Percentiles rank a stretch among this genome's conserved stretches.
These are phyloP conservation scores for Argynnis bischoffii DNA, from an alignment of 2,888 invertebrate genomes.

Conservation along the genomic window DNA sequence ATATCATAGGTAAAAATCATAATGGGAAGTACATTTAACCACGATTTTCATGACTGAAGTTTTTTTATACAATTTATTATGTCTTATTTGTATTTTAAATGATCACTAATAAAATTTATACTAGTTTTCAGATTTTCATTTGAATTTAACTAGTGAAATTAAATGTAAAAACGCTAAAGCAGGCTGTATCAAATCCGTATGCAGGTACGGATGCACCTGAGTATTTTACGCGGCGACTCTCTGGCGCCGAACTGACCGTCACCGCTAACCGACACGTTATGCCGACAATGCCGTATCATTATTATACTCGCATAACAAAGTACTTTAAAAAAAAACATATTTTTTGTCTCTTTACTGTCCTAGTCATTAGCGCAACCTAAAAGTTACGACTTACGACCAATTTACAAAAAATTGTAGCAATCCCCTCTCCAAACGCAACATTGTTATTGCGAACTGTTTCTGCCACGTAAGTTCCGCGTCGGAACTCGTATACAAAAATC, in stretches of 20 bases:
- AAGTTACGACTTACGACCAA: neutral
- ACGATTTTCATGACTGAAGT: too few relatives aligned
- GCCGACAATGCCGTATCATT: slow-evolving; percentile 36
- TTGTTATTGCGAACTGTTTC: too few relatives aligned
- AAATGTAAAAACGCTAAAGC: slow-evolving; percentile 41
- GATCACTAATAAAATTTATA: too few relatives aligned
- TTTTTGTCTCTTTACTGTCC: neutral
- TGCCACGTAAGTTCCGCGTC: too few relatives aligned
- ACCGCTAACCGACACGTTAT: slow-evolving; percentile 36
- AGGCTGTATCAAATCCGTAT: slow-evolving; percentile 69
- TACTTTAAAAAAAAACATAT: slow-evolving; percentile 12
- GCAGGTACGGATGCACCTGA: slow-evolving; percentile 85
- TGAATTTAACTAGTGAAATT: neutral
- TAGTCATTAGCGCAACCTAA: neutral
- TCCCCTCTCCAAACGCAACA: too few relatives aligned
- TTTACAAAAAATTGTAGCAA: too few relatives aligned
- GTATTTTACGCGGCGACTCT: slow-evolving; percentile 85
- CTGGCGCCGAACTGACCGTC: slow-evolving; percentile 77
- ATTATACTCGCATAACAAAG: slow-evolving; percentile 27
- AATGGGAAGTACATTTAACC: too few relatives aligned
- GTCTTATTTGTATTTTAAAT: too few relatives aligned
- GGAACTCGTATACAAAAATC: too few relatives aligned
- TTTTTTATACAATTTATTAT: too few relatives aligned
- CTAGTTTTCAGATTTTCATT: too few relatives aligned
- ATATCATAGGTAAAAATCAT: too few relatives aligned